Percentiles rank a stretch among this genome's conserved stretches.
These are phyloP conservation scores for Panagrolaimus sp. DNA, from an alignment of 1,140 invertebrate species.

Conservation along the genomic window DNA sequence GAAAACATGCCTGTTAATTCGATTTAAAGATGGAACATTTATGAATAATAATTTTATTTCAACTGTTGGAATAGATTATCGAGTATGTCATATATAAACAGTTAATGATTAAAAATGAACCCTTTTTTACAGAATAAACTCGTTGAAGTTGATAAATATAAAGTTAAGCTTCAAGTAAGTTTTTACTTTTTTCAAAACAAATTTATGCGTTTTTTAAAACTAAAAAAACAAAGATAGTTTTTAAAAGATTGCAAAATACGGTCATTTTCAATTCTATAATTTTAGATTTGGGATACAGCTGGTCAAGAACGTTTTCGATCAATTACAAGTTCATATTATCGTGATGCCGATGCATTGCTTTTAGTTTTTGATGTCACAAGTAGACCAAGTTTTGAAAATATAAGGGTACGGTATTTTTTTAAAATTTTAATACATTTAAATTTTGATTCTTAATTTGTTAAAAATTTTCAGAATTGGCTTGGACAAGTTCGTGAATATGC, in stretches of 20 bases:
- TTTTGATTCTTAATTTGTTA: neutral
- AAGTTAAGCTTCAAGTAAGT: slow-evolving; percentile 56
- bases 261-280: no score
- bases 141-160: slow-evolving; percentile 53
- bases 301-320: slow-evolving; percentile 91
- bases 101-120: neutral
- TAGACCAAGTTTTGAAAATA: slow-evolving; percentile 82
- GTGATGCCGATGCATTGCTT: slow-evolving; percentile 91
- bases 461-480: slow-evolving; percentile 59
- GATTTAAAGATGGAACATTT: slow-evolving; percentile 64
- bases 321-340: slow-evolving; percentile 94
- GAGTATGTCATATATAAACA: slow-evolving; percentile 37
- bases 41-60: slow-evolving; percentile 64
- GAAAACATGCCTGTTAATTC: slow-evolving; percentile 63
- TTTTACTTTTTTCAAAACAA: no score
- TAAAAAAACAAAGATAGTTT: no score
- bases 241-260: no score
- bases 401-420: slow-evolving; percentile 37
- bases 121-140: slow-evolving; percentile 55
- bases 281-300: slow-evolving; percentile 87
- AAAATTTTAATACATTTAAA: neutral
- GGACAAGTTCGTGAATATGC: slow-evolving; percentile 51
- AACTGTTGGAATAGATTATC: slow-evolving; percentile 64
- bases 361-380: slow-evolving; percentile 95
- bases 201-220: neutral